Conservation (phyloP, 2,797 vertebrate species). For the Melanotaenia pygmaea region DNA sequence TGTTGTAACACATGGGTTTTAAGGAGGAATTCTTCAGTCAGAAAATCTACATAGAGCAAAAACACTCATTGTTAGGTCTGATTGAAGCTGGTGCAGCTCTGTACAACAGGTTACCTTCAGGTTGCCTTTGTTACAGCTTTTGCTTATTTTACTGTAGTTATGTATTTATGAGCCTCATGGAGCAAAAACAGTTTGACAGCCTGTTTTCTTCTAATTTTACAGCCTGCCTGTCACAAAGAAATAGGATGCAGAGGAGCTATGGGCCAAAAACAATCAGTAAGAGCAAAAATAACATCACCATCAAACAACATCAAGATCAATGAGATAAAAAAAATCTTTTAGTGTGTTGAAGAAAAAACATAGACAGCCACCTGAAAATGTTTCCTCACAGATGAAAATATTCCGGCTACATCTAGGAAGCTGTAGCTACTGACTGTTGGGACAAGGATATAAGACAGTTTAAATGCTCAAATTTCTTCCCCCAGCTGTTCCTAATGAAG, state of each 20-base stretch:
- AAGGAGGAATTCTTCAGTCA: conserved; percentile 54
- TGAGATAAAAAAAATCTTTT: not conserved
- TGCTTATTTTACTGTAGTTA: not conserved
- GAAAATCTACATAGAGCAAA: conserved; percentile 55
- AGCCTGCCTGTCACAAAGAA: conserved; percentile 59
- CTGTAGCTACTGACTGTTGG: no score
- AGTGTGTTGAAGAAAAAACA: no score
- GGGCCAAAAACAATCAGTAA: conserved; percentile 49
- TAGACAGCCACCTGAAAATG: no score
- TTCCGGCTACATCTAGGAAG: no score
- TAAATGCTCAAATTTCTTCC: not conserved
- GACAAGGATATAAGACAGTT: not conserved
- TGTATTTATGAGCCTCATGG: not conserved
- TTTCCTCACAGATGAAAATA: no score
- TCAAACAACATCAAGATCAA: not conserved
- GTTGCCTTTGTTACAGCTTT: not conserved
- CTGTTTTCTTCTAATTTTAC: conserved; percentile 8
- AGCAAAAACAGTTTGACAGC: not conserved
- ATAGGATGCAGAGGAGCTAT: conserved; percentile 55
- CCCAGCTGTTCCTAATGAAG: not conserved
- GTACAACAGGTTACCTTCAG: conserved; percentile 51
- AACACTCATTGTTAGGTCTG: conserved; percentile 57
- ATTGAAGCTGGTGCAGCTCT: conserved; percentile 51
- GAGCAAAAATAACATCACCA: conserved; percentile 5
- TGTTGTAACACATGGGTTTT: conserved; percentile 35